Percentiles rank a stretch among this genome's conserved stretches.
phyloP scores from a whole-genome alignment of 2,797 vertebrate species.

The Hemitrygon akajei region DNA sequence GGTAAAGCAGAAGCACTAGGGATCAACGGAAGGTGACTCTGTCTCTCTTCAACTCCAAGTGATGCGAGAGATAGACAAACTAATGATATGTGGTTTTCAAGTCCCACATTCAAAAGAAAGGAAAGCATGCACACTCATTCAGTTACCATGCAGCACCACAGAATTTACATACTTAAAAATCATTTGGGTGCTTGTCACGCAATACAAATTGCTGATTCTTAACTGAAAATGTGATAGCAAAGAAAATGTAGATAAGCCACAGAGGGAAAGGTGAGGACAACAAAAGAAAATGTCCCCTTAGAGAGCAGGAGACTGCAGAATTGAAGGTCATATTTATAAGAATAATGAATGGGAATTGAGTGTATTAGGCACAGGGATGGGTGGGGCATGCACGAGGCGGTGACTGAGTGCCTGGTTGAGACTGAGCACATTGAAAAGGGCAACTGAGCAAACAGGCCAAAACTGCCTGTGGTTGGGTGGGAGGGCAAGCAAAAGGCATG shows the following conservation, averaged over 20 bases:
- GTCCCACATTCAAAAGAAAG: constrained; percentile 23
- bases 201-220: not conserved
- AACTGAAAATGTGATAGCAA: not conserved
- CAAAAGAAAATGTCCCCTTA: not conserved
- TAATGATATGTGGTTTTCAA: not conserved
- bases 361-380: too few relatives aligned
- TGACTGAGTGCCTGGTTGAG: too few relatives aligned
- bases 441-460: too few relatives aligned
- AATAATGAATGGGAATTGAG: not conserved
- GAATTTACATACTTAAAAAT: constrained; percentile 28
- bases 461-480: too few relatives aligned
- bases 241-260: too few relatives aligned
- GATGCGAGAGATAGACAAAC: not conserved
- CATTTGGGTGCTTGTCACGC: constrained; percentile 25
- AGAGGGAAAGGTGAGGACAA: not conserved
- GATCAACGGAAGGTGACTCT: not conserved
- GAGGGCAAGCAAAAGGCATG: too few relatives aligned
- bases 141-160: not conserved
- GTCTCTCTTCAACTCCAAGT: not conserved
- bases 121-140: not conserved
- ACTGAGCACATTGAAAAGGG: too few relatives aligned
- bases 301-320: not conserved
- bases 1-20: not conserved
- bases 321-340: not conserved
- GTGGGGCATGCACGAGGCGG: too few relatives aligned